These are phyloP conservation scores for Lithophane socia DNA, from an alignment of 2,888 invertebrate genomes.

Conservation along the genomic window DNA sequence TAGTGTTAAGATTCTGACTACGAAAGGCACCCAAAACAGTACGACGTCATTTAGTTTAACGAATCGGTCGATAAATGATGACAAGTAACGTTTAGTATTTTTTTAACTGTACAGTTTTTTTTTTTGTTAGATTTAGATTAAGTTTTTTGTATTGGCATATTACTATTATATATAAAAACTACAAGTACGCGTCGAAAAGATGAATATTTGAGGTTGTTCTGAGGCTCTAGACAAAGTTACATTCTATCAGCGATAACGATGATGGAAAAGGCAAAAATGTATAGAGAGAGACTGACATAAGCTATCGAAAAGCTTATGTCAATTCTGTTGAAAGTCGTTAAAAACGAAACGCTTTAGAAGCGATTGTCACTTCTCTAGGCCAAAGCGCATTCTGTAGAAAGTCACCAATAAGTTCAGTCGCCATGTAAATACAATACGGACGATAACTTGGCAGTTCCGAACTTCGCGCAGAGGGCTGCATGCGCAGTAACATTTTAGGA, in stretches of 20 bases:
- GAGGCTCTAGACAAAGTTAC: no score
- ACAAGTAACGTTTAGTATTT: conserved; percentile 54
- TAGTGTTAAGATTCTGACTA: conserved; percentile 39
- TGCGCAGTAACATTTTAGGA: no score
- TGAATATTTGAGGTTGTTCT: not conserved
- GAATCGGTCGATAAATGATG: conserved; percentile 40
- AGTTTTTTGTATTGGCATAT: conserved; percentile 62
- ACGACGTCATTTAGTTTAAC: conserved; percentile 32
- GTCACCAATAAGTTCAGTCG: not conserved
- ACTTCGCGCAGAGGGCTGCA: no score
- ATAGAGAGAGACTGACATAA: no score
- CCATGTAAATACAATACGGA: no score
- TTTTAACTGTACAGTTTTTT: conserved; percentile 59
- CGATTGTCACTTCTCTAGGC: no score
- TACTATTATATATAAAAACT: conserved; percentile 48
- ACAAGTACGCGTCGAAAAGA: conserved; percentile 6
- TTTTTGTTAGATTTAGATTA: conserved; percentile 23
- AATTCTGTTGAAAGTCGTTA: no score
- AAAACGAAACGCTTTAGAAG: no score
- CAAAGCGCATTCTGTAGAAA: not conserved
- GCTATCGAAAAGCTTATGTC: no score
- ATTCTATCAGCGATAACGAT: no score
- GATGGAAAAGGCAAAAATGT: no score
- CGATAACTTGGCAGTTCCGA: no score
- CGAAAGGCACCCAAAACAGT: conserved; percentile 39